Evolutionary conservation across 1,140 invertebrate species (phyloP).

Genomic region (Drosophila gunungcola): DNA sequence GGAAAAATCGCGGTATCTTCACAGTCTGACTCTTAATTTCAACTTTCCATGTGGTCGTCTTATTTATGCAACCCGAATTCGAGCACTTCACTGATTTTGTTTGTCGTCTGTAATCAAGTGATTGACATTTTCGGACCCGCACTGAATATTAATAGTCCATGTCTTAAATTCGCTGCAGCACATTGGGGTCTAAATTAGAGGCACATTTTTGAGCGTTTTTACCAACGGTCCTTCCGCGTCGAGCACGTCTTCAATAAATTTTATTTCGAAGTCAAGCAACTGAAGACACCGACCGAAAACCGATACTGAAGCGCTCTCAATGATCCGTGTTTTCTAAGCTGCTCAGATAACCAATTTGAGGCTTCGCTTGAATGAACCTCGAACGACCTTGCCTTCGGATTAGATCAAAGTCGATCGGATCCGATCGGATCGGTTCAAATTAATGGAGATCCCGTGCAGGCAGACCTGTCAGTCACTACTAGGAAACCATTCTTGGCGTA

Average conservation of each 20-base stretch:
- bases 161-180: constrained; percentile 14
- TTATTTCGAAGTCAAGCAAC: constrained; percentile 1
- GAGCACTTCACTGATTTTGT: constrained; percentile 45
- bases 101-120: constrained; percentile 58
- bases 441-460: constrained; percentile 33
- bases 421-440: constrained; percentile 34
- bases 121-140: constrained; percentile 61
- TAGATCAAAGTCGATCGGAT: constrained; percentile 59
- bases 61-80: constrained; percentile 42
- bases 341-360: constrained; percentile 50
- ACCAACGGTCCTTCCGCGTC: constrained; percentile 30
- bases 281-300: constrained; percentile 4
- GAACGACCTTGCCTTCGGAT: constrained; percentile 67
- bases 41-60: constrained; percentile 35
- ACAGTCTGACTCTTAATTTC: constrained; percentile 45
- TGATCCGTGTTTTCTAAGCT: constrained; percentile 41
- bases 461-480: constrained; percentile 41
- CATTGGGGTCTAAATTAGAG: constrained; percentile 17
- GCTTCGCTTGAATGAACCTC: constrained; percentile 51
- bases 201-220: constrained; percentile 25
- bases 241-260: constrained; percentile 36
- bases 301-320: constrained; percentile 16
- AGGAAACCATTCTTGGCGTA: constrained; percentile 41
- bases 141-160: constrained; percentile 57
- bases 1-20: constrained; percentile 44